Evolutionary conservation across 2,113 vertebrate genomes (phyloP).

Genomic region (Trinectes maculatus): DNA sequence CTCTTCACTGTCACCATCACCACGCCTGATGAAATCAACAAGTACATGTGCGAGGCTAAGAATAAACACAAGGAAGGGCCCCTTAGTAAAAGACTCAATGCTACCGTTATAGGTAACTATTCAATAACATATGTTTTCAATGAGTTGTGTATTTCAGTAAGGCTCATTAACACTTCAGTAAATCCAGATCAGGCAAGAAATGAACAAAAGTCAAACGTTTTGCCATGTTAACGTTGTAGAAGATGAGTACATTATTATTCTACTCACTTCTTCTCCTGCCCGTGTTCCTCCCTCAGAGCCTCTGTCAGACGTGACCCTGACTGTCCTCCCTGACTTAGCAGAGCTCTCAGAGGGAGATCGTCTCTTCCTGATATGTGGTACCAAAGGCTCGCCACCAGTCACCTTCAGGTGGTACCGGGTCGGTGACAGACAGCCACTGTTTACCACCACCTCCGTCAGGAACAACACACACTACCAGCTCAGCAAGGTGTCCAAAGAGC

Average conservation of each 20-base stretch:
- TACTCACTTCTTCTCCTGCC: background rate
- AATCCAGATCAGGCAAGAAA: too few species aligned
- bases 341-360: constrained; percentile 58
- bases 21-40: constrained; percentile 8
- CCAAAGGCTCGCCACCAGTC: constrained; percentile 70
- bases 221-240: too few species aligned
- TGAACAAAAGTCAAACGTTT: too few species aligned
- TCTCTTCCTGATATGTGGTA: constrained; percentile 65
- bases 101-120: constrained; percentile 69
- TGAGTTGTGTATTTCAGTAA: background rate
- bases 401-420: constrained; percentile 71
- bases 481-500: background rate
- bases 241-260: too few species aligned
- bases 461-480: constrained; percentile 13
- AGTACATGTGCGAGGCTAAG: constrained; percentile 67
- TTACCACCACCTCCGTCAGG: background rate
- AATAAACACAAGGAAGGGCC: constrained; percentile 13
- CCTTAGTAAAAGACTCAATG: constrained; percentile 37
- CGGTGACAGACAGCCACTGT: background rate
- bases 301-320: constrained; percentile 39
- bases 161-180: too few species aligned
- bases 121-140: too few species aligned
- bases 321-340: constrained; percentile 20
- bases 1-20: constrained; percentile 51
- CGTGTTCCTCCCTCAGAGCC: constrained; percentile 63